Evolutionary conservation across 2,888 invertebrate genomes (phyloP).

Genomic region (Timandra comae): DNA sequence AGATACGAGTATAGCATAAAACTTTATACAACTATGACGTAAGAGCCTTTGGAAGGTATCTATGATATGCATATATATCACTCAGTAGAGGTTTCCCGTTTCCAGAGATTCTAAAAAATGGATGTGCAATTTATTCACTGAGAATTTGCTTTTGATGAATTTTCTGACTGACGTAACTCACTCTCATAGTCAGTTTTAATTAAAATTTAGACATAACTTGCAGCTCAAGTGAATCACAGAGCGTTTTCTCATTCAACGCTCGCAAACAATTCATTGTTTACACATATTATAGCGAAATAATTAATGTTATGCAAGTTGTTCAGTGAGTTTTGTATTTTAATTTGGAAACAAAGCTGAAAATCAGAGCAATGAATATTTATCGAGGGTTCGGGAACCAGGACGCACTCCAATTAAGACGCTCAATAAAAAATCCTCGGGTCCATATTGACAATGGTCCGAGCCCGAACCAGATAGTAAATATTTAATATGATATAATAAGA

Average conservation of each 20-base stretch:
- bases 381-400: slow-evolving; percentile 24
- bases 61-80: no score
- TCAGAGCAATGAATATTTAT: slow-evolving; percentile 56
- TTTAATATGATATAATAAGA: slow-evolving; percentile 17
- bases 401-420: slow-evolving; percentile 36
- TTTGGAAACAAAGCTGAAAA: slow-evolving; percentile 38
- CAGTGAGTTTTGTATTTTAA: slow-evolving; percentile 23
- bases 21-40: not conserved
- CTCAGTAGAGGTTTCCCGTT: no score
- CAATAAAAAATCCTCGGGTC: slow-evolving; percentile 32
- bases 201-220: no score
- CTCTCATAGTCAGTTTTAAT: no score
- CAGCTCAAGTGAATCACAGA: not conserved
- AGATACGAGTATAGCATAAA: not conserved
- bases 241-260: not conserved
- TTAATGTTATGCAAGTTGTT: slow-evolving; percentile 17
- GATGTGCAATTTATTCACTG: no score
- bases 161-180: no score
- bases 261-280: not conserved
- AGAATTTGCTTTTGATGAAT: no score
- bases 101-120: no score
- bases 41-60: not conserved
- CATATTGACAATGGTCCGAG: slow-evolving; percentile 16
- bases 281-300: slow-evolving; percentile 14
- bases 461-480: slow-evolving; percentile 16